Evolutionary conservation across 2,888 invertebrate genomes (phyloP), one percentile per base, ranked within the genome.

Genomic region (Escarpia spicata): DNA sequence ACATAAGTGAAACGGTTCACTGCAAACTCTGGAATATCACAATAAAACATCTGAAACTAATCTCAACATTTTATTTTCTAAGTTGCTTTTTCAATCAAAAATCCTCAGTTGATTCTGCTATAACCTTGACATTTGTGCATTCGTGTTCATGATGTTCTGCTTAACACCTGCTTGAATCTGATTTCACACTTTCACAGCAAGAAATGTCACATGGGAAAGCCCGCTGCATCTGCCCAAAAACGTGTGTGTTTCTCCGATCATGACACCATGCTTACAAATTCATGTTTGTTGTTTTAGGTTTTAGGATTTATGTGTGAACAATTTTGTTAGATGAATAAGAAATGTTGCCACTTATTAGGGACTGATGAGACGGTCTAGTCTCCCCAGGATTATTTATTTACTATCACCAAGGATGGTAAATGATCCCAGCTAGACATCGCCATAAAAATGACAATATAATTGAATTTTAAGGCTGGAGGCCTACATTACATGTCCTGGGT

Each of bases 301-400:
- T 75, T 26, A 75, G 75, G 75, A 75, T 75, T 75, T 75, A 26
- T n/a, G 75, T 75, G 75, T 26, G 75, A 75, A 75, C 75, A 75
- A 52, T 52, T 52, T 52, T 52, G 52, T 37, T 37, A 37, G 52
- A 75, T 75, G 75, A 75, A 75, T 75, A 75, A 75, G 6, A 52
- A 19, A 75, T 75, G n/a, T 26, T 75, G 75, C 26, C 19, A n/a
- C 75, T 26, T 75, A 75, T 75, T 75, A 75, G 19, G 26, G 75
- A 3, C 75, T 3, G 75, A 75, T 26, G 19, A 75, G 75, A 75
- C 75, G 26, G n/a, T 75, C 75, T 75, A 52, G 75, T 26, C 75
- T 75, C 75, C n/a, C 75, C 15, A 75, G 75, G n/a, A 75, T 75
- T 26, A 75, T 75, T 75, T 75, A 75, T 75, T 75, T 75, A 75